Conservation (phyloP, 2,888 invertebrate genomes). For the Esperia sulphurella region DNA sequence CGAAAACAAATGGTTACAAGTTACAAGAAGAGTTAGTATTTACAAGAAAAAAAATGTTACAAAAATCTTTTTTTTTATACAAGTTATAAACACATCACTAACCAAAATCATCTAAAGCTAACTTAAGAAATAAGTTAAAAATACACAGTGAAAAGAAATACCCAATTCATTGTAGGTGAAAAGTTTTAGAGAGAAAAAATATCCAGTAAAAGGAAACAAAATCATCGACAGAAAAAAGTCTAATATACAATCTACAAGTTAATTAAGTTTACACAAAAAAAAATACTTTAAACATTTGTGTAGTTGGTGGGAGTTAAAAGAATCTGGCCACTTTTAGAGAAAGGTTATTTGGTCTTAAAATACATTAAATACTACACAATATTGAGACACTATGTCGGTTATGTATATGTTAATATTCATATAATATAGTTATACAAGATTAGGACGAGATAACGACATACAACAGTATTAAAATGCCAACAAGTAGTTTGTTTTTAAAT, state of each 20-base stretch:
- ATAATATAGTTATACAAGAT: neutral
- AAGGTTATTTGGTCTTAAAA: slow-evolving; percentile 43
- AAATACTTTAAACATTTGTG: slow-evolving; percentile 59
- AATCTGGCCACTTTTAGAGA: slow-evolving; percentile 59
- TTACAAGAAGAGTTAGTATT: slow-evolving; percentile 50
- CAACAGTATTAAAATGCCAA: too few species aligned
- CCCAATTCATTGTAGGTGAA: neutral
- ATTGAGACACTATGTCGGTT: slow-evolving; percentile 7
- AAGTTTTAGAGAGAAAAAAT: slow-evolving; percentile 15
- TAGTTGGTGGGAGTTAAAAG: slow-evolving; percentile 64
- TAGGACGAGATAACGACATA: neutral
- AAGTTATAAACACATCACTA: slow-evolving; percentile 50
- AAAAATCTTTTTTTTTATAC: slow-evolving; percentile 28
- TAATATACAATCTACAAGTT: slow-evolving; percentile 44
- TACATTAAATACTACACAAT: slow-evolving; percentile 21
- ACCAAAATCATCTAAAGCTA: slow-evolving; percentile 50
- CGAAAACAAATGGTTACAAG: slow-evolving; percentile 39
- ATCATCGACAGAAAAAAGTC: slow-evolving; percentile 12
- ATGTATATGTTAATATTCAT: slow-evolving; percentile 1
- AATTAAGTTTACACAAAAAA: slow-evolving; percentile 45
- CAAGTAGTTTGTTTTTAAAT: too few species aligned
- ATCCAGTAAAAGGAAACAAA: slow-evolving; percentile 26
- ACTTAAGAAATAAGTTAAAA: slow-evolving; percentile 35
- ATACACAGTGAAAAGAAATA: slow-evolving; percentile 11
- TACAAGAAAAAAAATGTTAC: slow-evolving; percentile 43